Evolutionary conservation across 2,797 vertebrate genomes (phyloP).

Genomic region (Hozukius guyotensis): DNA sequence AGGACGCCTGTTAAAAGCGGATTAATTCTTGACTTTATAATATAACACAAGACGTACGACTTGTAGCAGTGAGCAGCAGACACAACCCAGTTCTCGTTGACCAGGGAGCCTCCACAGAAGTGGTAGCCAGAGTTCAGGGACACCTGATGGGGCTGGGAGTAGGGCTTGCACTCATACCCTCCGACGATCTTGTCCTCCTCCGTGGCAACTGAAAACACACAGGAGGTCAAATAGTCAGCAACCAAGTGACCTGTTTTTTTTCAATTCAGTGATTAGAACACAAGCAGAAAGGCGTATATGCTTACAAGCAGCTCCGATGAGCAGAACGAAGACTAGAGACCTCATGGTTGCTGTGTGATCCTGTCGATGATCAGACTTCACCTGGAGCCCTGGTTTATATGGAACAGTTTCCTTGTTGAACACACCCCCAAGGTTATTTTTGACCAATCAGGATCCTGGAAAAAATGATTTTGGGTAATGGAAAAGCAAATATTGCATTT

Average conservation of each 20-base stretch:
- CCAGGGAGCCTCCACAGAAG: conserved; percentile 73
- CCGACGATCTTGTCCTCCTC: conserved; percentile 74
- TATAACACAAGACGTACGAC: conserved; percentile 11
- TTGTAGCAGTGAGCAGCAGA: conserved; percentile 78
- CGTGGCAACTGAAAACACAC: conserved; percentile 43
- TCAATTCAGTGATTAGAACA: not conserved
- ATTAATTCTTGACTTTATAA: not conserved
- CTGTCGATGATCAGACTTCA: not conserved
- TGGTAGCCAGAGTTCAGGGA: conserved; percentile 69
- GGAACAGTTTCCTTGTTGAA: not conserved
- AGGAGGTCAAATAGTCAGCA: not conserved
- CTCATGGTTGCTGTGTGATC: conserved; percentile 66
- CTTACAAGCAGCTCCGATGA: conserved; percentile 77
- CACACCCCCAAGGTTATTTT: not conserved
- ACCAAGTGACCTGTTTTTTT: not conserved
- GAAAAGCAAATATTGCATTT: not conserved
- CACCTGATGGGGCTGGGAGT: conserved; percentile 71
- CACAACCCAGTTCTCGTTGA: conserved; percentile 72
- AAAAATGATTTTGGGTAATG: not conserved
- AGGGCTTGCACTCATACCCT: conserved; percentile 57
- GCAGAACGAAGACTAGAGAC: conserved; percentile 78
- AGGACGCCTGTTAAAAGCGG: not conserved
- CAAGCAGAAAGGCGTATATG: not conserved
- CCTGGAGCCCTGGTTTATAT: conserved; percentile 1
- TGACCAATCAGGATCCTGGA: conserved; percentile 19